phyloP scores from a whole-genome alignment of 2,888 invertebrate genomes.

The Germaria angustata region DNA sequence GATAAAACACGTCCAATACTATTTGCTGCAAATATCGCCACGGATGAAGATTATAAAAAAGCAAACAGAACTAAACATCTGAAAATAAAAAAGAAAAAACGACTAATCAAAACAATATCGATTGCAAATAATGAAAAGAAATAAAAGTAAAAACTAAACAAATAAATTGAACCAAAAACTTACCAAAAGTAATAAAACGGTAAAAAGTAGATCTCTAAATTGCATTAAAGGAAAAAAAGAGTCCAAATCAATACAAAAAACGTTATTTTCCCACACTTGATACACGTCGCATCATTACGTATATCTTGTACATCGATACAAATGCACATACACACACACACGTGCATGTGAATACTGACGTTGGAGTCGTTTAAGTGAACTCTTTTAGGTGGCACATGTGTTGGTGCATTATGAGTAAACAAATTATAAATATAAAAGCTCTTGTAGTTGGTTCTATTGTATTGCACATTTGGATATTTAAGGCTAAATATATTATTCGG shows the following conservation, averaged over 20 bases:
- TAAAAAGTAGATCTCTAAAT: constrained; percentile 42
- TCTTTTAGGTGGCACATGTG: no score
- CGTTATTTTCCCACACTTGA: constrained; percentile 64
- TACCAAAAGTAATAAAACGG: background rate
- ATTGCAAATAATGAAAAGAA: constrained; percentile 24
- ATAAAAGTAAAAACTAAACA: constrained; percentile 6
- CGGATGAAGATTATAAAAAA: constrained; percentile 33
- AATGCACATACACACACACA: no score
- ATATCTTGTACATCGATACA: no score
- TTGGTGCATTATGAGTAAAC: no score
- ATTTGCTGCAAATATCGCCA: constrained; percentile 1
- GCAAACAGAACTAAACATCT: constrained; percentile 24
- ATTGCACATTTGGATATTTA: no score
- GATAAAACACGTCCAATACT: constrained; percentile 52
- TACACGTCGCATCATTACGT: constrained; percentile 26
- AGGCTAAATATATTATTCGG: no score
- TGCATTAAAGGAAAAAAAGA: constrained; percentile 47
- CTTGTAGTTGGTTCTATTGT: no score
- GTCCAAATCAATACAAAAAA: constrained; percentile 46
- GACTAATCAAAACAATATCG: constrained; percentile 52
- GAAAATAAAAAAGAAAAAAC: constrained; percentile 6
- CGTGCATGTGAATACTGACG: no score
- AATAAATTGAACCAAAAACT: constrained; percentile 37
- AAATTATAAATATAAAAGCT: no score
- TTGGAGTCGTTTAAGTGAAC: no score